A percentile compares a stretch with the other conserved stretches of the same genome.
Evolutionary conservation across 2,888 invertebrate genomes (phyloP).

Genomic region (Chaitophorus viminalis): DNA sequence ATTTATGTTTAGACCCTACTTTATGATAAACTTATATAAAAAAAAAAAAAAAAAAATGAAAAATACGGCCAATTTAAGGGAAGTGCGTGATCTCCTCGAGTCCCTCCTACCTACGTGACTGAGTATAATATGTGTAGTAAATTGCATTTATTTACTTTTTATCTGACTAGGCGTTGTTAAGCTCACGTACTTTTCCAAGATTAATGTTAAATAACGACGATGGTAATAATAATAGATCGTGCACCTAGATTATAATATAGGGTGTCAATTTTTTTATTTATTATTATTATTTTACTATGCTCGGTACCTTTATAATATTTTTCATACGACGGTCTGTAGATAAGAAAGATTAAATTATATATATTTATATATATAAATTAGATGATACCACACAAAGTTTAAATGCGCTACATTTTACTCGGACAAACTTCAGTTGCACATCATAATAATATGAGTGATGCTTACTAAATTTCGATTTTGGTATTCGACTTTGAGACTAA

Average conservation of each 20-base stretch:
- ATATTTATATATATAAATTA: too few species aligned
- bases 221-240: background rate
- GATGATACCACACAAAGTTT: too few species aligned
- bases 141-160: background rate
- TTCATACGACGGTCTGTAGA: background rate
- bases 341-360: too few species aligned
- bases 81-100: background rate
- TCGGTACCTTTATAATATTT: background rate
- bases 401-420: too few species aligned
- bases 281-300: background rate
- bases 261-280: background rate
- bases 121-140: background rate
- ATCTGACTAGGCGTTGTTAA: background rate
- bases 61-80: too few species aligned
- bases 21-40: too few species aligned
- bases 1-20: too few species aligned
- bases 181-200: background rate
- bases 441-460: too few species aligned
- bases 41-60: too few species aligned
- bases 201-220: background rate
- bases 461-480: too few species aligned
- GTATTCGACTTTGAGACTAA: too few species aligned
- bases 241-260: background rate
- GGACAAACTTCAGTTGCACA: too few species aligned
- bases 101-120: background rate